Percentiles rank a stretch among this genome's conserved stretches.
phyloP scores from a whole-genome alignment of 2,113 vertebrate species.

The Oophaga pumilio region DNA sequence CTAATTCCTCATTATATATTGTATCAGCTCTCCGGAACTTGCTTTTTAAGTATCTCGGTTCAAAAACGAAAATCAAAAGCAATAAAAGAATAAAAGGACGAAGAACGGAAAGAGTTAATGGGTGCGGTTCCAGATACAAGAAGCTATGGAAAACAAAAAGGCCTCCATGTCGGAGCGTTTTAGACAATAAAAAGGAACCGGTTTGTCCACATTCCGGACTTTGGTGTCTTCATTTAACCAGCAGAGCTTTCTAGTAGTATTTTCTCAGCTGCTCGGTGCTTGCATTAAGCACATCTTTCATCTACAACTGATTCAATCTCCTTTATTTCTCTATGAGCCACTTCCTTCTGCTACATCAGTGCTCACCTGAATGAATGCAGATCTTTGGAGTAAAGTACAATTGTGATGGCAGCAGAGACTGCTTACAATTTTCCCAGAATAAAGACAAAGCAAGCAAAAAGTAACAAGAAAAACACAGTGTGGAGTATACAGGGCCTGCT shows the following conservation, averaged over 20 bases:
- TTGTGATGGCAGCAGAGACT: not conserved
- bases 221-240: constrained; percentile 16
- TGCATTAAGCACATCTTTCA: constrained; percentile 6
- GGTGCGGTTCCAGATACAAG: constrained; percentile 10
- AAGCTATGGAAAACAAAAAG: not conserved
- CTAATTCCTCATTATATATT: constrained; percentile 87
- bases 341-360: not conserved
- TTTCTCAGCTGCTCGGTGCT: constrained; percentile 22
- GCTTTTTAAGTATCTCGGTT: constrained; percentile 64
- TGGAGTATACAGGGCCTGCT: too few relatives aligned
- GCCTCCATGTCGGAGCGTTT: not conserved
- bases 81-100: not conserved
- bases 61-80: constrained; percentile 28
- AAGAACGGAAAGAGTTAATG: not conserved
- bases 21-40: constrained; percentile 81
- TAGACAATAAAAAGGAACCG: constrained; percentile 31
- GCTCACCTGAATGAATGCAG: not conserved
- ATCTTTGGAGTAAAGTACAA: not conserved
- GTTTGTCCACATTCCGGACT: constrained; percentile 38
- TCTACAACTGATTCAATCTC: constrained; percentile 19
- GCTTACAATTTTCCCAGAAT: too few relatives aligned
- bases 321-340: not conserved
- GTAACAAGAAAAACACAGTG: too few relatives aligned
- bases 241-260: constrained; percentile 38
- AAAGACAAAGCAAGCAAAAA: too few relatives aligned